Base-by-base conservation (phyloP, 1,140 invertebrate species). In the Lanistes nyassanus region DNA sequence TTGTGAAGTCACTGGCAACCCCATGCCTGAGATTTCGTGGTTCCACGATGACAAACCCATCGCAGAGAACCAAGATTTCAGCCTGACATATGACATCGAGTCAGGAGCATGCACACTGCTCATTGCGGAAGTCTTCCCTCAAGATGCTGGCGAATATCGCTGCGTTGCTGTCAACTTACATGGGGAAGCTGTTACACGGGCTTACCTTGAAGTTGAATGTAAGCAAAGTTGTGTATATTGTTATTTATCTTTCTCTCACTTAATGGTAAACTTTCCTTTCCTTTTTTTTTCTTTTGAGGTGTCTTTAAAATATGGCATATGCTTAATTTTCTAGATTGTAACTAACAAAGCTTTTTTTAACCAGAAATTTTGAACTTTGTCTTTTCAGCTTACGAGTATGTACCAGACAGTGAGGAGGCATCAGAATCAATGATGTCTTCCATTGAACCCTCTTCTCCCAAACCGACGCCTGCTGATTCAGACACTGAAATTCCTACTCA, bases 91-190 rank as follows among this genome's bases (percentile, higher is more conserved):
- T 79, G 81, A 85, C 58, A 76, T 75, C 36, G 85, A 87, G 67
- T 76, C 78, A 76, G 85, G 85, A 16, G 76, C 80, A 23, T 86
- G 85, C 66, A 84, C 84, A 34, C 75, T 88, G 56, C 74, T 87
- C 31, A 87, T 88, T 75, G 85, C 84, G 26, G 87, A 88, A 69
- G 87, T 88, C 13, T 94, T 98, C 79, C 95, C 95, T 66, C 96
- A 98, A 90, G 98, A 99, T 88, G 93, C 97, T 89, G 98, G 98
- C 51, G 92, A 98, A 75, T 96, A 97, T 82, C 96, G 94, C 39
- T 97, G 96, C 83, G 95, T 95, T 89, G 97, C 97, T 39, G 96
- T 94, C 5, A 98, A 98, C 87, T 90, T 93, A 76, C 92, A 95
- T 78, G 97, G 97, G 73, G 95, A 96, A 84, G 97, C 98, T 87